Evolutionary conservation across 2,888 invertebrate genomes (phyloP).

Genomic region (Acronicta aceris): DNA sequence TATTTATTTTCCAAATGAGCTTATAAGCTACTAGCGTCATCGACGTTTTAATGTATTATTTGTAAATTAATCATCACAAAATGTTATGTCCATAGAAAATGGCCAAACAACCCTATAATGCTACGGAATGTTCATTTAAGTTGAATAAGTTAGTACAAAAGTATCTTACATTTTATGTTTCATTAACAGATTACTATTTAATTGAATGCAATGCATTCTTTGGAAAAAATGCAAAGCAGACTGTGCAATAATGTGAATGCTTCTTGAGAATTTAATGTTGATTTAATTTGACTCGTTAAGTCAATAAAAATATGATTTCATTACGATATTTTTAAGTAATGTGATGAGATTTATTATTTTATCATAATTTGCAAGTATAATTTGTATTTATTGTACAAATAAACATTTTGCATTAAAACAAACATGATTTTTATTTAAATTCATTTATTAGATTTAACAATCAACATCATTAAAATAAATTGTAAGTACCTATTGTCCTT

Average conservation of each 20-base stretch:
- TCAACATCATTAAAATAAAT: conserved; percentile 20
- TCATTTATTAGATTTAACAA: conserved; percentile 50
- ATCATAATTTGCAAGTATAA: conserved; percentile 85
- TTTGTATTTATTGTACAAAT: conserved; percentile 90
- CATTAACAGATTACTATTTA: conserved; percentile 52
- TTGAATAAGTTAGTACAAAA: conserved; percentile 85
- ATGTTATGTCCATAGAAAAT: conserved; percentile 57
- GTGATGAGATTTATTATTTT: conserved; percentile 86
- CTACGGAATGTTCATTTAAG: conserved; percentile 68
- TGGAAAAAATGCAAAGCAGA: conserved; percentile 62
- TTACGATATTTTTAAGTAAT: conserved; percentile 75
- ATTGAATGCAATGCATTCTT: conserved; percentile 60
- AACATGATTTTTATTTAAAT: conserved; percentile 63
- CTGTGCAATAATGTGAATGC: conserved; percentile 77
- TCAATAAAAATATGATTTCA: conserved; percentile 69
- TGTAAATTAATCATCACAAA: conserved; percentile 71
- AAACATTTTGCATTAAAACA: conserved; percentile 83
- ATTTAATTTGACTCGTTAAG: conserved; percentile 61
- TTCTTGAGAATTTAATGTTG: conserved; percentile 60
- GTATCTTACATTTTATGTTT: conserved; percentile 60
- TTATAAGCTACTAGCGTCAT: conserved; percentile 42
- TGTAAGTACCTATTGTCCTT: conserved; percentile 19
- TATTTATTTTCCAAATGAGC: conserved; percentile 46
- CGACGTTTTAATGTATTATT: conserved; percentile 47
- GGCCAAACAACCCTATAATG: conserved; percentile 63